Base-by-base conservation (phyloP, 2,797 vertebrate genomes). In the Uromys caudimaculatus region DNA sequence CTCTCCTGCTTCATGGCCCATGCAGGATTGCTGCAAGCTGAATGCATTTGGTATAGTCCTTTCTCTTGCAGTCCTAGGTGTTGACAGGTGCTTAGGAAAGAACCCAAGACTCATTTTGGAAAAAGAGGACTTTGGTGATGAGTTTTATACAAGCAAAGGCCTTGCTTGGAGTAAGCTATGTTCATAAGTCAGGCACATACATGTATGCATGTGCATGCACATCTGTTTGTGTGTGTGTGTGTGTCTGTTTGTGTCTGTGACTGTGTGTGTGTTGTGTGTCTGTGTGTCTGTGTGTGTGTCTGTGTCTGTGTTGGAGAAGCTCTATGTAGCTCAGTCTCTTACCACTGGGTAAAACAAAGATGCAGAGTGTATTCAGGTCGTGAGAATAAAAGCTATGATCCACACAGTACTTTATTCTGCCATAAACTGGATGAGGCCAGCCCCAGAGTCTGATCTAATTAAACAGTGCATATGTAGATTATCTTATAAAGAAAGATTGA, bases 341-440 rank as follows among this genome's bases (percentile, higher is more conserved):
- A 60, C 47, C 44, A 50, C 10, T 95, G 54, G 27, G 44, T 95
- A 41, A 86, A 78, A 10, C 32, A 94, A 93, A 77, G 54, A 84
- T 60, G 56, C 21, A 78, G 35, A 85, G 7, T 35, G 0, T 32
- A 79, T 7, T 38, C 93, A 47, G 58, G 73, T 76, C 10, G 32
- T 69, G 41, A 56, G 81, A 88, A 87, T 32, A 3, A n/a, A 7
- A 16, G 0, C 10, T 76, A 32, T 78, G 41, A 58, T 83, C 50
- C 35, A 62, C 41, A 38, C 2, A 7, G 4, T 56, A 64, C 16
- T 84, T 95, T 9, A 90, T 56, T 90, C n/a, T 73, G 7, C 94
- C 27, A 8, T 35, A n/a, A 47, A 44, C 5, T 50, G 81, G 54
- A 60, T 92, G 67, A 89, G 79, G 24, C 5, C 19, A 92, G 77